These are phyloP conservation scores for Terrapene triunguis DNA, from an alignment of 2,113 vertebrate species.

Conservation along the genomic window DNA sequence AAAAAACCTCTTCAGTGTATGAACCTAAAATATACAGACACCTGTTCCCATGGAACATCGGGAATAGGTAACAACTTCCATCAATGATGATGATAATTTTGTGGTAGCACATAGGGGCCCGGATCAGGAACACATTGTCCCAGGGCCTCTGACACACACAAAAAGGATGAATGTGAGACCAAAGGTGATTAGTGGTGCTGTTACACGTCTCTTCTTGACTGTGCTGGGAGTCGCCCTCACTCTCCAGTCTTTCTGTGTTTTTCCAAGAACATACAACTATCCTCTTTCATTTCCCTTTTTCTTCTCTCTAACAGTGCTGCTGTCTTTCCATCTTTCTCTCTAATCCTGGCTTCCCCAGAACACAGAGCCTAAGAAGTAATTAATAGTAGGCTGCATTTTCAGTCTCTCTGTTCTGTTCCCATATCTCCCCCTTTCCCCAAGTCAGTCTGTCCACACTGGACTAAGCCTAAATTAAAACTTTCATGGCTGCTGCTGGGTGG, in stretches of 20 bases:
- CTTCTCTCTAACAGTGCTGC: neutral
- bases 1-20: neutral
- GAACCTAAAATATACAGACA: neutral
- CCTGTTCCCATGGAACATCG: neutral
- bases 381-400: neutral
- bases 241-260: neutral
- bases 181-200: neutral
- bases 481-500: neutral
- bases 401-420: neutral
- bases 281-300: neutral
- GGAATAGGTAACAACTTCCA: neutral
- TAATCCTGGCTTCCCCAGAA: neutral
- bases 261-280: neutral
- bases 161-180: neutral
- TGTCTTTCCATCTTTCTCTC: neutral
- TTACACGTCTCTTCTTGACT: neutral
- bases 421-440: neutral
- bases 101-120: neutral
- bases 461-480: neutral
- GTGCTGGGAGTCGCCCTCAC: neutral
- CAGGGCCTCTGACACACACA: neutral
- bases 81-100: neutral
- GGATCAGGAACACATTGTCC: neutral
- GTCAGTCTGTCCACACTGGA: neutral
- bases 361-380: neutral